Conservation (phyloP, 2,797 vertebrate species). For the Leucoraja ocellata region DNA sequence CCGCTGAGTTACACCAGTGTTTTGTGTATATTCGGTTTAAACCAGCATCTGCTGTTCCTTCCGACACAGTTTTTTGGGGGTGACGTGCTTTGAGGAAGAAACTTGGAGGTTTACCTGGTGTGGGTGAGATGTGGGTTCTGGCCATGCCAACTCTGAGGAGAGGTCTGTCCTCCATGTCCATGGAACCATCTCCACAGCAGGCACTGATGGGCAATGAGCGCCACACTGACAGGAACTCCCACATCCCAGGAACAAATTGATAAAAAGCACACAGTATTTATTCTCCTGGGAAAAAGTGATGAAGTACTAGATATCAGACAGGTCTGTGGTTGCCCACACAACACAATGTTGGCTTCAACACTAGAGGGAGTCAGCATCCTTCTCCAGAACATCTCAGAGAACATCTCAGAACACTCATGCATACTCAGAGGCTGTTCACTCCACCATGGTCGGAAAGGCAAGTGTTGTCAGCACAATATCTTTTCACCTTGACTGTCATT, state of each 20-base stretch:
- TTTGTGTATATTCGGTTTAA: no score
- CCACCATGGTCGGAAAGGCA: no score
- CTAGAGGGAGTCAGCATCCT: conserved; percentile 4
- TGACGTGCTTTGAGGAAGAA: no score
- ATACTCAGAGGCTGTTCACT: neutral
- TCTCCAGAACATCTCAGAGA: no score
- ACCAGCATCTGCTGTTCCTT: no score
- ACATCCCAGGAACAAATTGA: neutral
- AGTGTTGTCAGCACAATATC: neutral
- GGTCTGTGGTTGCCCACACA: neutral
- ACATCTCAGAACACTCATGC: no score
- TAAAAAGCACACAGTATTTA: neutral
- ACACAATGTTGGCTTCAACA: neutral
- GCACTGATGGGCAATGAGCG: neutral
- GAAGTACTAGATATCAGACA: neutral
- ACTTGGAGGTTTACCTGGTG: neutral
- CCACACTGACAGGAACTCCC: neutral
- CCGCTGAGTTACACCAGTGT: no score
- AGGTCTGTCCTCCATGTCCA: no score
- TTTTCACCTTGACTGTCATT: neutral
- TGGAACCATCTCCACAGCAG: neutral
- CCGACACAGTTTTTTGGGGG: no score
- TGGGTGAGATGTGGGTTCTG: neutral
- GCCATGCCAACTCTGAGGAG: no score
- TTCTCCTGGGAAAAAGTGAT: neutral